Evolutionary conservation across 2,888 invertebrate genomes (phyloP).

Genomic region (Amphimallon solstitiale): DNA sequence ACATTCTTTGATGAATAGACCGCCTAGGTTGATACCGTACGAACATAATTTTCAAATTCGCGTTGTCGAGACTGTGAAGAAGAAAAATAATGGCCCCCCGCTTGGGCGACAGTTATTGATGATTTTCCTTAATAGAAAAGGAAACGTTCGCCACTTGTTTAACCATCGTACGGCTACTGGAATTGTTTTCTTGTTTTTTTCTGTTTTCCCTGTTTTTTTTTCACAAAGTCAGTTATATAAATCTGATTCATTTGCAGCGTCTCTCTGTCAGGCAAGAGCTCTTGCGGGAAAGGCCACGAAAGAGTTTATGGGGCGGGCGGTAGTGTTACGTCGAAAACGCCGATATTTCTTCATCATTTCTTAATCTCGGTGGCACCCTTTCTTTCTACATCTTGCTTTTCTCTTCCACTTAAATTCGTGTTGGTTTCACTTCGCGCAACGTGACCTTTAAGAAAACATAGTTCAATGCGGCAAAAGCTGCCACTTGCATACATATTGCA

Average conservation of each 20-base stretch:
- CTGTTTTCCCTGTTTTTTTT: too few species aligned
- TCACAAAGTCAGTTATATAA: constrained; percentile 47
- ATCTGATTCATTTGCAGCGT: constrained; percentile 46
- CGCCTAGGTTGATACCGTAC: constrained; percentile 6
- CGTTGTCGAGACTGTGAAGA: constrained; percentile 24
- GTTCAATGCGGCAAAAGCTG: constrained; percentile 39
- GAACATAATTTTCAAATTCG: constrained; percentile 34
- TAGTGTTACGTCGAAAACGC: neutral
- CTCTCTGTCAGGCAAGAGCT: too few species aligned
- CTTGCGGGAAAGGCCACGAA: too few species aligned
- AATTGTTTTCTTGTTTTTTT: constrained; percentile 5
- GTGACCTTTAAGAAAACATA: constrained; percentile 1
- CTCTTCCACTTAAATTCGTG: neutral
- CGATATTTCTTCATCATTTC: constrained; percentile 47
- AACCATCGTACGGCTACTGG: constrained; percentile 2
- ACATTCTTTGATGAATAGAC: constrained; percentile 26
- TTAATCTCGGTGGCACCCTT: constrained; percentile 39
- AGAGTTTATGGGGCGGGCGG: too few species aligned
- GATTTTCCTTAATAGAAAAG: constrained; percentile 32
- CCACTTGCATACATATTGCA: constrained; percentile 50
- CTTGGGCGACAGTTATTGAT: constrained; percentile 32
- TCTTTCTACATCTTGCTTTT: neutral
- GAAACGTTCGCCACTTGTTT: constrained; percentile 29
- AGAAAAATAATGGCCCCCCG: constrained; percentile 21
- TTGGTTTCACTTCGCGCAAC: constrained; percentile 11